Evolutionary conservation across 1,140 invertebrate genomes (phyloP), one percentile per base, ranked within the genome.

Genomic region (Bilobella aurantiaca): DNA sequence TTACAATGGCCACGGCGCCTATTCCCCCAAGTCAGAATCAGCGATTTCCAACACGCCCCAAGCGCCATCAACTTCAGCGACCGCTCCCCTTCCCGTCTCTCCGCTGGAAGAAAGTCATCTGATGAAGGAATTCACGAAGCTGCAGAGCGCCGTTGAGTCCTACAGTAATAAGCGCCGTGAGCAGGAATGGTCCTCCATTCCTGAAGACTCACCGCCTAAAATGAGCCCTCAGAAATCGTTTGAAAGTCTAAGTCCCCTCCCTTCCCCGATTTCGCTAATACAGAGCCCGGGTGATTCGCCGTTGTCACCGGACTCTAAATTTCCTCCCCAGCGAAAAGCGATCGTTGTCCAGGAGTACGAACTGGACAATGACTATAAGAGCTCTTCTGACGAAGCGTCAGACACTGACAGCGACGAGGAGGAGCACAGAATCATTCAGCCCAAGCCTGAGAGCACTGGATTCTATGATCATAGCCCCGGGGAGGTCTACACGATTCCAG

Each of bases 401-500:
- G 69, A 69, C 32, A 64, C 63, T 65, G 70, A 72, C 30, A 69
- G 60, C 30, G 66, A n/a, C n/a, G n/a, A 69, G 29, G 68, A 74
- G 42, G 69, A 72, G 34, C 32, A 62, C 23, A 65, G 61, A 53
- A 57, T 21, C 34, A 56, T 28, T 2, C 16, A 32, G 47, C 56
- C 31, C 23, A 47, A 63, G 12, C 42, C 32, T 46, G 66, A 63
- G 16, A 23, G 49, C 49, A 62, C 37, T 18, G 53, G 74, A 28
- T 77, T 75, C 74, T 80, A 79, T 70, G 79, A 80, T 65, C 79
- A 79, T 68, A 80, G 76, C 71, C 78, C 79, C 3, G 79, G 79
- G 18, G 80, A 80, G 68, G 80, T 82, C 8, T 81, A 82, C 71
- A 81, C 81, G 29, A 81, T 81, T 62, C 79, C 78, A n/a, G 81